Conservation (phyloP, 2,113 vertebrate genomes). For the Gobius niger region DNA sequence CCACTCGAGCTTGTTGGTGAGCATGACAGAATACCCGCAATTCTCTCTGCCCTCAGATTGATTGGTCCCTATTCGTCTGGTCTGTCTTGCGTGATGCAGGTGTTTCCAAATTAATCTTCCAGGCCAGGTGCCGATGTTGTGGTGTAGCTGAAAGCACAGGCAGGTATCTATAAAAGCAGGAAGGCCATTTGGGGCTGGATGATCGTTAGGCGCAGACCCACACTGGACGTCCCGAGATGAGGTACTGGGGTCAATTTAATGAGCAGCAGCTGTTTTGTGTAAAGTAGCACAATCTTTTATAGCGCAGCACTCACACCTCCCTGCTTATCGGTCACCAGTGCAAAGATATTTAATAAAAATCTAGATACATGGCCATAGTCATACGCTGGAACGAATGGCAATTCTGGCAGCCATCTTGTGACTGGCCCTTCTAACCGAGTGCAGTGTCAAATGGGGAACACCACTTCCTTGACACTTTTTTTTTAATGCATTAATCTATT, state of each 20-base stretch:
- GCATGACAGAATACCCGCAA: conserved; percentile 43
- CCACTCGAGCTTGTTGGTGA: conserved; percentile 23
- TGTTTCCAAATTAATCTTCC: conserved; percentile 61
- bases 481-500: too few species aligned
- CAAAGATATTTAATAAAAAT: background rate
- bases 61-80: conserved; percentile 45
- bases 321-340: conserved; percentile 12
- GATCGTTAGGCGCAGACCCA: conserved; percentile 26
- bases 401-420: too few species aligned
- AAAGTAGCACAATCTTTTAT: background rate
- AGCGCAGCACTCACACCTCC: background rate
- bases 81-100: conserved; percentile 57
- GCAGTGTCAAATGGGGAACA: too few species aligned
- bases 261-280: conserved; percentile 20
- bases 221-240: conserved; percentile 17
- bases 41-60: conserved; percentile 53
- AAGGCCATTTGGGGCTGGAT: conserved; percentile 13
- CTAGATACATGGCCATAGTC: too few species aligned
- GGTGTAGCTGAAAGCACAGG: conserved; percentile 28
- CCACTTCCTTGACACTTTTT: too few species aligned
- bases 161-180: conserved; percentile 41
- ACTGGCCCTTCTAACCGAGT: too few species aligned
- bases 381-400: too few species aligned
- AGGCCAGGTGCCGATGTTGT: conserved; percentile 47
- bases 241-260: conserved; percentile 31